Conservation (phyloP, 2,888 invertebrate genomes). For the Euzetes globulus region DNA sequence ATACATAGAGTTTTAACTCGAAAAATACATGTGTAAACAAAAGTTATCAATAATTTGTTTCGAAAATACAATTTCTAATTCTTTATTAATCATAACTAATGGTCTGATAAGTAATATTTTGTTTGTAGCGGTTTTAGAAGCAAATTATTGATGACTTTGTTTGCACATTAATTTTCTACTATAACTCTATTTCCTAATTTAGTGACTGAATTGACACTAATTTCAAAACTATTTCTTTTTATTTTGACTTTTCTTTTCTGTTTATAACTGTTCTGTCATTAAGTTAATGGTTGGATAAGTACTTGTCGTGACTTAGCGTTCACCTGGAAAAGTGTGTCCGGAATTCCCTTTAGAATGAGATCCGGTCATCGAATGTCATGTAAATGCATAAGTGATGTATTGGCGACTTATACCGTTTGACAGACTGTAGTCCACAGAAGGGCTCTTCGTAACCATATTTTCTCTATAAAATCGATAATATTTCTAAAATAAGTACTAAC, state of each 20-base stretch:
- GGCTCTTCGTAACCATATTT: no score
- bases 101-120: not conserved
- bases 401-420: not conserved
- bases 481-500: not conserved
- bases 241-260: not conserved
- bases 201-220: not conserved
- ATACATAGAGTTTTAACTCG: no score
- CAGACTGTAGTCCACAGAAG: not conserved
- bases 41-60: no score
- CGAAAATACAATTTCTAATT: no score
- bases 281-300: not conserved
- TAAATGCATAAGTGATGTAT: not conserved
- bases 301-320: not conserved
- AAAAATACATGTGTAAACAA: no score
- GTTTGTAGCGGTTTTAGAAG: not conserved
- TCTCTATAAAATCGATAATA: no score
- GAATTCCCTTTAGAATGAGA: not conserved
- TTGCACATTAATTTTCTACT: not conserved
- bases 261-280: not conserved
- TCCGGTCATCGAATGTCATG: not conserved
- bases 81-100: not conserved
- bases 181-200: not conserved
- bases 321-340: not conserved
- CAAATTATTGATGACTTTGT: conserved; percentile 1
- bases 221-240: not conserved